Percentiles rank a stretch among this genome's conserved stretches.
Conservation (phyloP, 2,797 vertebrate species). For the Apogon hyalosoma region DNA sequence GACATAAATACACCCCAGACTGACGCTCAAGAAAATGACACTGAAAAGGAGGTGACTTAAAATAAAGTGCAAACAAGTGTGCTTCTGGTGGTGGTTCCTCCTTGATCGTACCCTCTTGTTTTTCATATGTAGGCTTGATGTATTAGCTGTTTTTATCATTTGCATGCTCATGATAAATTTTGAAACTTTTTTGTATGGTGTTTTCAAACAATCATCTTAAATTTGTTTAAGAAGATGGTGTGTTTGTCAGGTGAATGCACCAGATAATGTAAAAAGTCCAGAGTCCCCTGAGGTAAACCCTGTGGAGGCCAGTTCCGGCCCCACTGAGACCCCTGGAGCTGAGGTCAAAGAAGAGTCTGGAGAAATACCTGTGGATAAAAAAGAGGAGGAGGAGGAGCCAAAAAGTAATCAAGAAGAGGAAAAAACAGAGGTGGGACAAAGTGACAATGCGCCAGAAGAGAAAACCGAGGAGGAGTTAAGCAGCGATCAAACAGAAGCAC, state of each 20-base stretch:
- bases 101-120: neutral
- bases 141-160: neutral
- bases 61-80: constrained; percentile 2
- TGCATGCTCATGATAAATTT: neutral
- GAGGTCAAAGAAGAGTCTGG: constrained; percentile 37
- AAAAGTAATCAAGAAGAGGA: constrained; percentile 18
- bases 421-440: constrained; percentile 21
- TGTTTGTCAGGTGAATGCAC: constrained; percentile 44
- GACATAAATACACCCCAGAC: constrained; percentile 2
- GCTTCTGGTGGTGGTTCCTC: constrained; percentile 23
- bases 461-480: constrained; percentile 16
- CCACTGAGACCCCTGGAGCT: constrained; percentile 9
- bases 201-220: constrained; percentile 12
- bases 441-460: neutral
- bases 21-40: constrained; percentile 26
- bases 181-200: neutral
- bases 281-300: constrained; percentile 18
- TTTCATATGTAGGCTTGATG: neutral
- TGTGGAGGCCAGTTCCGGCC: neutral
- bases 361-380: constrained; percentile 20
- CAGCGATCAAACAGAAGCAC: constrained; percentile 8
- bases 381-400: neutral
- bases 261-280: constrained; percentile 20
- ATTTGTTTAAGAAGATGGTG: constrained; percentile 34
- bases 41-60: constrained; percentile 58